Evolutionary conservation across 2,888 invertebrate genomes (phyloP).

Genomic region (Orthonevra nobilis): DNA sequence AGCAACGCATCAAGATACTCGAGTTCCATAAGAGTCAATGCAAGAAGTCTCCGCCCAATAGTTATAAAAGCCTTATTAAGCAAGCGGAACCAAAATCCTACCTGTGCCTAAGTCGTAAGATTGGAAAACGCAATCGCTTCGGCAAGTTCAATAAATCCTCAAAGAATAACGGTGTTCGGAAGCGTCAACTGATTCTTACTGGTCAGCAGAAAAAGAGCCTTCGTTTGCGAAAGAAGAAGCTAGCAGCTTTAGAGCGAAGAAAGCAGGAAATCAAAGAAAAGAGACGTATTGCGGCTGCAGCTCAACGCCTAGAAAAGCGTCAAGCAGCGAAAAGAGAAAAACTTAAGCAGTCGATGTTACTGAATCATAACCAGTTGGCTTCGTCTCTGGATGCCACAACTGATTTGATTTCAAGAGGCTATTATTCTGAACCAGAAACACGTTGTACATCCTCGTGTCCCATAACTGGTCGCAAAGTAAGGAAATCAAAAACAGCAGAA

Average conservation of each 20-base stretch:
- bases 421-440: constrained; percentile 79
- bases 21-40: constrained; percentile 74
- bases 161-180: constrained; percentile 72
- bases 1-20: constrained; percentile 76
- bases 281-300: constrained; percentile 64
- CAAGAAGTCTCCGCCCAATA: constrained; percentile 78
- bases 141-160: constrained; percentile 73
- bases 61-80: constrained; percentile 80
- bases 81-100: constrained; percentile 79
- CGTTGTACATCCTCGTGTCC: constrained; percentile 66
- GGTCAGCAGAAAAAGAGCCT: constrained; percentile 77
- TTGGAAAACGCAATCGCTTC: constrained; percentile 75
- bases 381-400: constrained; percentile 70
- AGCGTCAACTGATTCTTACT: constrained; percentile 77
- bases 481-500: constrained; percentile 71
- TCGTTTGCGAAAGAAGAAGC: constrained; percentile 73
- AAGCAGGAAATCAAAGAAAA: constrained; percentile 73
- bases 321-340: constrained; percentile 55
- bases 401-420: constrained; percentile 77
- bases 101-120: constrained; percentile 77
- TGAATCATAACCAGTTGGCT: constrained; percentile 6
- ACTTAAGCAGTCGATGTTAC: constrained; percentile 34
- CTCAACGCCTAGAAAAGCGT: constrained; percentile 56
- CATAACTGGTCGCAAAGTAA: constrained; percentile 61
- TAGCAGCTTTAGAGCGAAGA: constrained; percentile 72